Evolutionary conservation across 2,797 vertebrate species (phyloP), one percentile per base, ranked within the genome.

Genomic region (Esox masquinongy): DNA sequence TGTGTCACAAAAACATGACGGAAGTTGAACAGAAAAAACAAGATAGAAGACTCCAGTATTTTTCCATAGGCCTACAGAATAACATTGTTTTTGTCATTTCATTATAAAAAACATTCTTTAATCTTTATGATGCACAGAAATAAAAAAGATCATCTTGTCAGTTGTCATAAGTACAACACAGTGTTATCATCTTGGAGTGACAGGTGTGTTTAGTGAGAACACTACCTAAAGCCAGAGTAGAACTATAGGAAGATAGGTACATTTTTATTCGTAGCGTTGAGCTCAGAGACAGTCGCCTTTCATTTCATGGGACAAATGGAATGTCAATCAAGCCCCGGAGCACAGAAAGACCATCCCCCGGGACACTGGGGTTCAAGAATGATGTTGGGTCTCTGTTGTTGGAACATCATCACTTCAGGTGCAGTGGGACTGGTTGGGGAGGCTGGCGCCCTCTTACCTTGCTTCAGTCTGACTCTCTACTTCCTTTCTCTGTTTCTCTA

Each of bases 241-340:
- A 70, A 39, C n/a, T 70, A 56, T 36, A 51, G n/a, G 77, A 75
- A 80, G 85, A 91, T 85, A 86, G 89, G 88, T 90, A 87, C 81
- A 89, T 92, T 88, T 87, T 80, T 64, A 31, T 29, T 64, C 31
- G 12, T 22, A 49, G 68, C 80, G 61, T 31, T 26, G 0, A 83
- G 86, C 88, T 88, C 88, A 90, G 88, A 90, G 91, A 90, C 90
- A 88, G 86, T 87, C 90, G 90, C 91, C 92, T 93, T 93, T 93
- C 36, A 39, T 93, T 93, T 93, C 36, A 39, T 39, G 79, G 90
- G 88, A 92, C 93, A 94, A 94, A 94, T 94, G 92, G 92, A 93
- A 93, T 91, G 94, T 92, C 93, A 94, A 92, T 94, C 93, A 93
- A 85, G 86, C 56, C 24, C 50, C 24, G 66, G 87, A 87, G 87